Percentiles rank a stretch among this genome's conserved stretches.
Evolutionary conservation across 2,888 invertebrate species (phyloP).

Genomic region (Oegoconia quadripuncta): DNA sequence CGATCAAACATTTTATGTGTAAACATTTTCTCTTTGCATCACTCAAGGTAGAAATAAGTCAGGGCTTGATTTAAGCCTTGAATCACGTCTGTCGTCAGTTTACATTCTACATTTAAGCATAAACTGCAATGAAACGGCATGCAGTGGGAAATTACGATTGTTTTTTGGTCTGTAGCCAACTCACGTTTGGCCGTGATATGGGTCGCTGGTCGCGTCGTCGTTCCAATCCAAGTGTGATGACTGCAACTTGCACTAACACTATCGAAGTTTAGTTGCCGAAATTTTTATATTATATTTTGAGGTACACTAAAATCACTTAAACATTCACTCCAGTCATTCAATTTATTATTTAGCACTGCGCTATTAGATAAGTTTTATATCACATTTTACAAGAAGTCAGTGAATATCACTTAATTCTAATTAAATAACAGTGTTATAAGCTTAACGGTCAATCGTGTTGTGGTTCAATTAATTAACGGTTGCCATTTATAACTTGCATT

Average conservation of each 20-base stretch:
- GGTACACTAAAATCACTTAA: not conserved
- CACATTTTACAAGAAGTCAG: too few species aligned
- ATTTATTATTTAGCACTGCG: too few species aligned
- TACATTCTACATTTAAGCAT: slow-evolving; percentile 15
- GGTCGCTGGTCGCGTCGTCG: slow-evolving; percentile 15
- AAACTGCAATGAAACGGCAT: slow-evolving; percentile 27
- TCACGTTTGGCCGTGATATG: slow-evolving; percentile 50
- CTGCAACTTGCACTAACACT: slow-evolving; percentile 1
- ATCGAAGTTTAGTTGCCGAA: not conserved
- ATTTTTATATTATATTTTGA: too few species aligned
- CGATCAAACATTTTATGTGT: slow-evolving; percentile 1
- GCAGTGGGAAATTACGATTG: slow-evolving; percentile 36
- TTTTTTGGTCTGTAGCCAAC: slow-evolving; percentile 61
- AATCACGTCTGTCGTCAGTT: slow-evolving; percentile 6
- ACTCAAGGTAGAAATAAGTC: too few species aligned
- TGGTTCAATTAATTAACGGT: not conserved
- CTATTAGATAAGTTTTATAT: too few species aligned
- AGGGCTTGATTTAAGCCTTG: not conserved
- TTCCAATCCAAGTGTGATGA: not conserved
- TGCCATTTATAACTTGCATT: slow-evolving; percentile 16
- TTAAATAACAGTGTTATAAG: too few species aligned
- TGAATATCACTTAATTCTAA: too few species aligned
- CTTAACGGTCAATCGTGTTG: too few species aligned
- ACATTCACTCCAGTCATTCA: too few species aligned
- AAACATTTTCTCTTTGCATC: not conserved